These are phyloP conservation scores for Philopedon plagiatum DNA, from an alignment of 2,888 invertebrate species.

Conservation along the genomic window DNA sequence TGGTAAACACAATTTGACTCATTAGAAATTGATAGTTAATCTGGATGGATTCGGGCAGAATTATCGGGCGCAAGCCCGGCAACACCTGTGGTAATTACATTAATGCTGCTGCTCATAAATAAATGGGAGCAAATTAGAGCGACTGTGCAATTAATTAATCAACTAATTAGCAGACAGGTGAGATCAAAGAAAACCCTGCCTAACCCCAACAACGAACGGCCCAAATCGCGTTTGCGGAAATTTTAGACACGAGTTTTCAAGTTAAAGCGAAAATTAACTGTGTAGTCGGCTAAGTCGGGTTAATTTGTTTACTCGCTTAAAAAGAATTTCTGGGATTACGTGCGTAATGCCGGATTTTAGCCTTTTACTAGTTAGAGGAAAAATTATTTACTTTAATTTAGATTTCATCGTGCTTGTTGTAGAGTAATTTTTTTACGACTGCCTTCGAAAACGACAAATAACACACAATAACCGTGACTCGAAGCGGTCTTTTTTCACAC, in stretches of 20 bases:
- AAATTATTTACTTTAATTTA: slow-evolving; percentile 4
- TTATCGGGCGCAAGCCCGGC: slow-evolving; percentile 46
- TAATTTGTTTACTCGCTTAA: slow-evolving; percentile 36
- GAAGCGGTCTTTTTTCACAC: no score
- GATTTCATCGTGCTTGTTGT: no score
- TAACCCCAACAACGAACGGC: slow-evolving; percentile 42
- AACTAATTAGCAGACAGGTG: slow-evolving; percentile 67
- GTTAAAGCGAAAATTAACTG: slow-evolving; percentile 38
- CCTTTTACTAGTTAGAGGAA: slow-evolving; percentile 17
- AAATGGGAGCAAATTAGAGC: slow-evolving; percentile 67
- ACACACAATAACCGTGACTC: no score
- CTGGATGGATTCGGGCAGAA: slow-evolving; percentile 42
- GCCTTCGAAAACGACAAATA: no score
- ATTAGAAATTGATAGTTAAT: slow-evolving; percentile 46
- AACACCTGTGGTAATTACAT: slow-evolving; percentile 67
- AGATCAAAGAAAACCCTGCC: slow-evolving; percentile 64
- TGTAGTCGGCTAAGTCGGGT: slow-evolving; percentile 1
- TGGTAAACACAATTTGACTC: slow-evolving; percentile 41
- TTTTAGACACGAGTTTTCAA: slow-evolving; percentile 36
- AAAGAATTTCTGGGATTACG: slow-evolving; percentile 17
- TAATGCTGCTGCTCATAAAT: slow-evolving; percentile 68
- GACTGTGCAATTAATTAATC: slow-evolving; percentile 69
- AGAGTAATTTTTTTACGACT: no score
- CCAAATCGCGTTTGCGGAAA: slow-evolving; percentile 48
- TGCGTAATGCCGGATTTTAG: slow-evolving; percentile 4